A percentile compares a stretch with the other conserved stretches of the same genome.
Evolutionary conservation across 2,888 invertebrate species (phyloP).

Genomic region (Hartigia nigra): DNA sequence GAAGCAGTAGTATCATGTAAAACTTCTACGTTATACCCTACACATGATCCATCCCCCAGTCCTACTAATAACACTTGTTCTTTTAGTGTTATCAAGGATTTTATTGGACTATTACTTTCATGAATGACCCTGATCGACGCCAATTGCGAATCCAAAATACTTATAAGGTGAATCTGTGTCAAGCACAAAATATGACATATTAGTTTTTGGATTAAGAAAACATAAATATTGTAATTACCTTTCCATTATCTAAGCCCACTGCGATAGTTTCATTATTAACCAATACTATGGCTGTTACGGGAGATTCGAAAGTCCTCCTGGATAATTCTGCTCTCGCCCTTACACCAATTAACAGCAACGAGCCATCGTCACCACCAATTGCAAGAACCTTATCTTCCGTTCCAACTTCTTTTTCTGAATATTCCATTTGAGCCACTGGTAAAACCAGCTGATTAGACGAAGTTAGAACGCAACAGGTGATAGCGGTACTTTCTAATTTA

Average conservation of each 20-base stretch:
- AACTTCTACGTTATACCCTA: slow-evolving; percentile 67
- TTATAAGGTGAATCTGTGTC: slow-evolving; percentile 60
- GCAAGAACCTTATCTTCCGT: slow-evolving; percentile 73
- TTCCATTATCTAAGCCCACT: slow-evolving; percentile 73
- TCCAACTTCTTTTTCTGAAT: slow-evolving; percentile 66
- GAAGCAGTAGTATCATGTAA: slow-evolving; percentile 50
- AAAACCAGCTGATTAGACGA: slow-evolving; percentile 55
- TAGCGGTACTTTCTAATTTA: slow-evolving; percentile 67
- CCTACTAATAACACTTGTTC: slow-evolving; percentile 70
- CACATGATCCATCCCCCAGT: slow-evolving; percentile 75
- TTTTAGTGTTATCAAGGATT: slow-evolving; percentile 67
- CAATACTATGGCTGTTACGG: slow-evolving; percentile 71
- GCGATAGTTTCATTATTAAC: slow-evolving; percentile 67
- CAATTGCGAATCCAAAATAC: slow-evolving; percentile 61
- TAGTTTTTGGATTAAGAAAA: neutral
- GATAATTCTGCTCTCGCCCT: slow-evolving; percentile 68
- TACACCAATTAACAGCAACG: slow-evolving; percentile 70
- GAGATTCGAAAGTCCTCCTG: slow-evolving; percentile 63
- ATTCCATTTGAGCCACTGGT: slow-evolving; percentile 49
- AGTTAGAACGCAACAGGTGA: slow-evolving; percentile 72
- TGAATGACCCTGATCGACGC: slow-evolving; percentile 63
- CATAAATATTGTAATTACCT: slow-evolving; percentile 54
- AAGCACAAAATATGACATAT: slow-evolving; percentile 26
- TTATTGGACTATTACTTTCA: slow-evolving; percentile 72
- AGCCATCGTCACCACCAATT: slow-evolving; percentile 73